These are phyloP conservation scores for Drosophila watanabei DNA, from an alignment of 1,140 invertebrate species.

Conservation along the genomic window DNA sequence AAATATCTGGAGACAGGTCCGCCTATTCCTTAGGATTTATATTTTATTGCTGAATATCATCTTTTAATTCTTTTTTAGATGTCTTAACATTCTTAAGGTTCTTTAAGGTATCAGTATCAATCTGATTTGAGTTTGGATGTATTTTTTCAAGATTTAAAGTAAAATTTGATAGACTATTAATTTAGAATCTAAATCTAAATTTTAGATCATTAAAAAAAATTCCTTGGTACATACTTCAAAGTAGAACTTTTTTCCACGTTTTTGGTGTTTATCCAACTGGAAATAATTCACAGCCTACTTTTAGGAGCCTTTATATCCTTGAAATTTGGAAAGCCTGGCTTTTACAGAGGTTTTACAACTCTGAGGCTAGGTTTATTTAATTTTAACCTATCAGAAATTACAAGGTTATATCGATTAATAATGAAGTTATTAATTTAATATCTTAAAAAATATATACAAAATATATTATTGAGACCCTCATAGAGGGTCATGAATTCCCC, in stretches of 20 bases:
- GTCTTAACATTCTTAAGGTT: too few species aligned
- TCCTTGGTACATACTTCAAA: neutral
- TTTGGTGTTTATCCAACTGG: neutral
- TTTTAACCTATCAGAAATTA: neutral
- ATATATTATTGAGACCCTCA: neutral
- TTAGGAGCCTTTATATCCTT: neutral
- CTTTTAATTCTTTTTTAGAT: too few species aligned
- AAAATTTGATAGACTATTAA: too few species aligned
- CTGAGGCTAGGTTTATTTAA: neutral
- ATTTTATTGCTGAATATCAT: too few species aligned
- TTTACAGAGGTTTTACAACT: neutral
- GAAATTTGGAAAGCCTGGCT: neutral
- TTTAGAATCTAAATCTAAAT: too few species aligned
- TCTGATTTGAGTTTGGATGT: neutral
- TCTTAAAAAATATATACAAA: neutral
- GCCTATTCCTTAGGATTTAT: too few species aligned
- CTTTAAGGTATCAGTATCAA: neutral
- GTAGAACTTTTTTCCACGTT: neutral
- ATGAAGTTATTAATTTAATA: neutral
- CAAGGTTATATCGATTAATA: neutral
- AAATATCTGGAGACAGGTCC: neutral
- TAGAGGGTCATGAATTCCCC: too few species aligned
- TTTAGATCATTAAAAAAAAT: too few species aligned
- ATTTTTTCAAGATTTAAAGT: too few species aligned
- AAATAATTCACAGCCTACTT: neutral